Evolutionary conservation across 2,113 vertebrate genomes (phyloP).

Genomic region (Leucosticte australis): DNA sequence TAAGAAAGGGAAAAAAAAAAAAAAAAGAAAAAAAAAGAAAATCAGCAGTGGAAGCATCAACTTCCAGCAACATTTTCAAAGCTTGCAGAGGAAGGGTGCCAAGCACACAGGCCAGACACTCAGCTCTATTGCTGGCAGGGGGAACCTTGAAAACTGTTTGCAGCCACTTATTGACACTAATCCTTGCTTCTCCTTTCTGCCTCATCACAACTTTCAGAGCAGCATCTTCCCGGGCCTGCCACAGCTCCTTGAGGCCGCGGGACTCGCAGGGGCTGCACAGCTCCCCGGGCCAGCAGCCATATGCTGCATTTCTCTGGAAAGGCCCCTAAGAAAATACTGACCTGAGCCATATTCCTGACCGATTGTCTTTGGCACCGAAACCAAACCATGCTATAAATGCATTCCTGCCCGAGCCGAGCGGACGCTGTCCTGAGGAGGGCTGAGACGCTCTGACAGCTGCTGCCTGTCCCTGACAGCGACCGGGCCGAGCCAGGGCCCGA

Average conservation of each 20-base stretch:
- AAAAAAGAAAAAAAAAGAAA: not conserved
- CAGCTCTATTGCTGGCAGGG: not conserved
- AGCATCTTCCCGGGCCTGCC: not conserved
- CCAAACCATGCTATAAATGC: not conserved
- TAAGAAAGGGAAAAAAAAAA: rapidly evolving
- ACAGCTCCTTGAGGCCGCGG: not conserved
- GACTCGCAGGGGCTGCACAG: not conserved
- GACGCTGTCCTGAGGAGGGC: not conserved
- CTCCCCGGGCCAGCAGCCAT: not conserved
- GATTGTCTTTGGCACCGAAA: not conserved
- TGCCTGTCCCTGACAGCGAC: not conserved
- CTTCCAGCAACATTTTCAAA: not conserved
- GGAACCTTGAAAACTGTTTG: not conserved
- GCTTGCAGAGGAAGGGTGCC: not conserved
- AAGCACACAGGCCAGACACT: not conserved
- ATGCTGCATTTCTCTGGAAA: not conserved
- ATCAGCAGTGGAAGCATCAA: not conserved
- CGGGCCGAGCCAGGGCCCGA: rapidly evolving
- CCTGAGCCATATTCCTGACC: not conserved
- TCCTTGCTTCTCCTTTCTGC: not conserved
- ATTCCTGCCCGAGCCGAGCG: not conserved
- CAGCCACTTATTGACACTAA: not conserved
- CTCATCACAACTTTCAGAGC: not conserved
- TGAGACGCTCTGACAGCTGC: not conserved
- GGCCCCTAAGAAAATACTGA: not conserved